Evolutionary conservation across 2,888 invertebrate genomes (phyloP), one percentile per base, ranked within the genome.

Genomic region (Protonemura montana): DNA sequence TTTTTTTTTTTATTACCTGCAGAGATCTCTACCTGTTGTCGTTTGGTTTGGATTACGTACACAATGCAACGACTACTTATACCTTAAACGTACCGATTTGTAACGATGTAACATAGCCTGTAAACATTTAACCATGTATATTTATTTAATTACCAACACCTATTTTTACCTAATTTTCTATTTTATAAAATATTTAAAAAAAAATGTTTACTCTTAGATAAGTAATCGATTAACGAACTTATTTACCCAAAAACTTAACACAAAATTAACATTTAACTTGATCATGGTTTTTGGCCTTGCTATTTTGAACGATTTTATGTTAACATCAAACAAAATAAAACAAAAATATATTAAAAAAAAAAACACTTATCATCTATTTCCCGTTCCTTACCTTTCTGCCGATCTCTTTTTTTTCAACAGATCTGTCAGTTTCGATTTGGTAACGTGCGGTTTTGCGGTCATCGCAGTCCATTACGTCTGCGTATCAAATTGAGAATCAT

Each of bases 101-200:
- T 16, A n/a, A 83, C n/a, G 21, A 29, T 83, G 82, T 83, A 83
- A 30, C 26, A 83, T 83, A 59, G 21, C 26, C 35, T 83, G 82
- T 83, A 83, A 42, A 35, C 3, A 83, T 83, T 83, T 83, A 59
- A 59, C 35, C 26, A 16, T 83, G 82, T 83, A 83, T 83, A 83
- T 83, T 83, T 83, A 83, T 83, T 83, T 42, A 29, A 81, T 83
- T 42, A 29, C 10, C 35, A 3, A 41, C 7, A 26, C 27, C n/a
- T 81, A 81, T 21, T 81, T 81, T 81, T 30, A 81, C 30, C 10
- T 30, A 30, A 26, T 83, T 83, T 42, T 26, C n/a, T 83, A 83
- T 28, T 26, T 83, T 42, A 41, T 3, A 83, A 26, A 5, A n/a
- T 59, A 3, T 3, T 16, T 21, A 59, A 10, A 59, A 3, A 13